Evolutionary conservation across 1,140 invertebrate species (phyloP).

Genomic region (Hirudo medicinalis): DNA sequence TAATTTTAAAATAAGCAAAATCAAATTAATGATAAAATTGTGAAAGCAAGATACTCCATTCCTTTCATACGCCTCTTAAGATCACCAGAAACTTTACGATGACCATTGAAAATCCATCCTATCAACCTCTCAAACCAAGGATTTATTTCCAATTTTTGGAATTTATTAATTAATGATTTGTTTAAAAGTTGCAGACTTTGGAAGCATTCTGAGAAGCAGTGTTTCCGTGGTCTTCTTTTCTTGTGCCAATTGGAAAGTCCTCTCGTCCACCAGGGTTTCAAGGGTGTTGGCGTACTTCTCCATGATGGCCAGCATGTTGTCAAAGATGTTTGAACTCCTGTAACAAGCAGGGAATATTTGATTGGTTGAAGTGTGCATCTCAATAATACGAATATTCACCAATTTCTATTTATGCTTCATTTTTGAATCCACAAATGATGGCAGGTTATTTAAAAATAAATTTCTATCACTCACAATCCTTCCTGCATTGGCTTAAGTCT

Average conservation of each 20-base stretch:
- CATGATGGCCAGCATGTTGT: constrained; percentile 83
- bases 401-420: no score
- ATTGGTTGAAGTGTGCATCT: not conserved
- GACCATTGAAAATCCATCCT: not conserved
- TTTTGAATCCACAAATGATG: no score
- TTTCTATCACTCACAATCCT: constrained; percentile 15
- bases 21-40: no score
- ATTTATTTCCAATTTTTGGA: not conserved
- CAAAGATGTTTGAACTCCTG: constrained; percentile 57
- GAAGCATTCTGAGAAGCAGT: constrained; percentile 71
- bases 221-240: constrained; percentile 82
- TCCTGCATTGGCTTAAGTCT: constrained; percentile 22
- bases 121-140: not conserved
- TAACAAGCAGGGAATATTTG: not conserved
- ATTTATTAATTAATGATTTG: not conserved
- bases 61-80: no score
- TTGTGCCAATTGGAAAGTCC: constrained; percentile 72
- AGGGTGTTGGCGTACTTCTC: constrained; percentile 83
- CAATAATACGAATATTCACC: no score
- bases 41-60: no score
- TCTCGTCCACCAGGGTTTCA: constrained; percentile 68
- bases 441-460: not conserved
- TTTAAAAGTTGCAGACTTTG: constrained; percentile 48
- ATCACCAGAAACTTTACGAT: no score
- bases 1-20: no score